Conservation (phyloP, 2,888 invertebrate genomes). For the Xylocampa areola region DNA sequence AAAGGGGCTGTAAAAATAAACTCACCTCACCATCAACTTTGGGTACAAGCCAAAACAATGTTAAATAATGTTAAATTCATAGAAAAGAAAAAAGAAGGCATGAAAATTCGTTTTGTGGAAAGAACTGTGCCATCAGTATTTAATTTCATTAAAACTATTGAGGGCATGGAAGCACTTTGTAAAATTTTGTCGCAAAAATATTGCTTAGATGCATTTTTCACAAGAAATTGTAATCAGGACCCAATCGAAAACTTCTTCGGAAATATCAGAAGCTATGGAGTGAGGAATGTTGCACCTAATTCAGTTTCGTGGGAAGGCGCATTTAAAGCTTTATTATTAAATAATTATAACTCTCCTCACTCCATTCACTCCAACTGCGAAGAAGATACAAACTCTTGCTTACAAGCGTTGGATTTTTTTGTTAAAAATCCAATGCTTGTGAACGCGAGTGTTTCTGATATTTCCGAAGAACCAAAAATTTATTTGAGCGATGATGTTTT, state of each 20-base stretch:
- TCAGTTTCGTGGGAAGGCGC: slow-evolving; percentile 3
- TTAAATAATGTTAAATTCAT: background rate
- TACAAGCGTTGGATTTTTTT: background rate
- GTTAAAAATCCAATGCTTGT: background rate
- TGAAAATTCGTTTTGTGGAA: background rate
- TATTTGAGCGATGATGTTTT: no score
- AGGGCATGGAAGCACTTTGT: slow-evolving; percentile 5
- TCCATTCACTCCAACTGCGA: background rate
- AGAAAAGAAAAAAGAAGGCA: background rate
- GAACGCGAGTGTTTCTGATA: no score
- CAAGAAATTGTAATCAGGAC: background rate
- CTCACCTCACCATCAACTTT: slow-evolving; percentile 10
- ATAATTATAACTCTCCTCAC: background rate
- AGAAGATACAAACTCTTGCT: background rate
- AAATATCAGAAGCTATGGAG: slow-evolving; percentile 4
- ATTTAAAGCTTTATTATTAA: background rate
- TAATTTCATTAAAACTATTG: slow-evolving; percentile 4
- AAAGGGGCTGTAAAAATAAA: slow-evolving; percentile 5
- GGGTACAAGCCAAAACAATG: slow-evolving; percentile 5
- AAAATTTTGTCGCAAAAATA: slow-evolving; percentile 6
- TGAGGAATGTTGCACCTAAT: slow-evolving; percentile 1
- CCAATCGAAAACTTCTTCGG: slow-evolving; percentile 2
- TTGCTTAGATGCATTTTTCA: slow-evolving; percentile 7
- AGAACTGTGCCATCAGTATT: background rate
- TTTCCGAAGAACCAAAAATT: background rate